Conservation (phyloP, 2,797 vertebrate genomes). For the Melanotaenia trifasciata region DNA sequence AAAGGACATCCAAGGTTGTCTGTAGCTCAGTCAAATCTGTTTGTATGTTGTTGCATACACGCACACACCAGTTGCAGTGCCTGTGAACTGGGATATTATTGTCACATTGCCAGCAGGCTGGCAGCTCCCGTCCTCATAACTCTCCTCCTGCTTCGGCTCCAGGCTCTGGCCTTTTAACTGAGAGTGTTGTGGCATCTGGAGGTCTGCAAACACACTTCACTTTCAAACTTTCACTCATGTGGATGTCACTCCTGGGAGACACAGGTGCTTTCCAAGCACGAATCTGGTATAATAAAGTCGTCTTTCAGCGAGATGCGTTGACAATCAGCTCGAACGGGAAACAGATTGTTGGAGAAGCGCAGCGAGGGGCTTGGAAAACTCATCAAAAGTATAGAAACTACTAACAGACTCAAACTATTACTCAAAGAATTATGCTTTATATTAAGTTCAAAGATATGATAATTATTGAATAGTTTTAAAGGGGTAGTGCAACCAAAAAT, state of each 20-base stretch:
- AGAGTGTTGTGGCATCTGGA: conserved; percentile 17
- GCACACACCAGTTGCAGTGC: conserved; percentile 43
- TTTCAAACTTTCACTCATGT: conserved; percentile 42
- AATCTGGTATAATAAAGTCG: conserved; percentile 18
- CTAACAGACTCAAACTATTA: neutral
- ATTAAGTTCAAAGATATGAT: no score
- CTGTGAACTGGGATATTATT: conserved; percentile 40
- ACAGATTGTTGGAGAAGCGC: conserved; percentile 13
- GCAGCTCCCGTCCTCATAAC: conserved; percentile 45
- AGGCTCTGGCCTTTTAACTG: conserved; percentile 15
- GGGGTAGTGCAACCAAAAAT: no score
- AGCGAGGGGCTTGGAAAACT: neutral
- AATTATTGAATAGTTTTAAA: no score
- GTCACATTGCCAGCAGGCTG: conserved; percentile 55
- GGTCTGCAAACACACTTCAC: conserved; percentile 40
- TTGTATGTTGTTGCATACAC: conserved; percentile 12
- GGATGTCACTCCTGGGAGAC: conserved; percentile 32
- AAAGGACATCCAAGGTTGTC: conserved; percentile 61
- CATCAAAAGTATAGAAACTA: neutral
- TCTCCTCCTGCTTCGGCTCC: conserved; percentile 37
- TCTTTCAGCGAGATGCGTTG: conserved; percentile 26
- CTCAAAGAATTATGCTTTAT: no score
- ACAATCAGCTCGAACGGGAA: conserved; percentile 15
- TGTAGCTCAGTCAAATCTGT: conserved; percentile 28
- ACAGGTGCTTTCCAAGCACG: neutral